phyloP scores from a whole-genome alignment of 1,140 invertebrate genomes.

The Macrobrachium rosenbergii region DNA sequence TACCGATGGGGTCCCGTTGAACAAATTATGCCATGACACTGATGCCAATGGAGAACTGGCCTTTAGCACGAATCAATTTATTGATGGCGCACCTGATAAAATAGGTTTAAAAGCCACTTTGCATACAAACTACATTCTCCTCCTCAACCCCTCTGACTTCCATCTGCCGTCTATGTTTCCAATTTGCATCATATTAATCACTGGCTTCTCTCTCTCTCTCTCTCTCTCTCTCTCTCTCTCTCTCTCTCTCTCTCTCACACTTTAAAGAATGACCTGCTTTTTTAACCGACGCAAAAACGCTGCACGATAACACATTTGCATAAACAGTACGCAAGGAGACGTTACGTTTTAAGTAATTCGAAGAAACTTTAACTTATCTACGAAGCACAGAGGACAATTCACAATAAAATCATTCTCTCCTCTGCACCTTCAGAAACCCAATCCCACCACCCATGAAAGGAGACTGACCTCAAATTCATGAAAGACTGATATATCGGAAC shows the following conservation, averaged over 20 bases:
- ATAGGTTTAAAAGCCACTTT: constrained; percentile 46
- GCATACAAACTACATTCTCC: constrained; percentile 56
- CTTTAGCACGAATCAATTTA: constrained; percentile 62
- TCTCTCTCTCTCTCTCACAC: constrained; percentile 25
- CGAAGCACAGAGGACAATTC: no score
- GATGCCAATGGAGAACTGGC: constrained; percentile 54
- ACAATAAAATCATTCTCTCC: no score
- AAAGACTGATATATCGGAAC: no score
- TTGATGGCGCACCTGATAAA: constrained; percentile 47
- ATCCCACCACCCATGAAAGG: no score
- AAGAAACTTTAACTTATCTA: no score
- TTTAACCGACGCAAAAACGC: neutral
- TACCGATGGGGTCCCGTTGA: constrained; percentile 15
- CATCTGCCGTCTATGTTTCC: neutral
- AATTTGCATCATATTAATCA: no score
- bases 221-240: constrained; percentile 34
- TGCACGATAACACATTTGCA: neutral
- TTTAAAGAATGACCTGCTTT: neutral
- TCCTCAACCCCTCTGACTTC: constrained; percentile 1
- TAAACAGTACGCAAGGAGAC: neutral
- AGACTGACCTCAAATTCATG: no score
- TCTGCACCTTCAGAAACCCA: no score
- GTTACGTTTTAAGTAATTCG: no score
- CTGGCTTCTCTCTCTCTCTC: constrained; percentile 12
- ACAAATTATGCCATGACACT: constrained; percentile 56